Base-by-base conservation (phyloP, 1,140 invertebrate genomes). In the Bombus waltoni region DNA sequence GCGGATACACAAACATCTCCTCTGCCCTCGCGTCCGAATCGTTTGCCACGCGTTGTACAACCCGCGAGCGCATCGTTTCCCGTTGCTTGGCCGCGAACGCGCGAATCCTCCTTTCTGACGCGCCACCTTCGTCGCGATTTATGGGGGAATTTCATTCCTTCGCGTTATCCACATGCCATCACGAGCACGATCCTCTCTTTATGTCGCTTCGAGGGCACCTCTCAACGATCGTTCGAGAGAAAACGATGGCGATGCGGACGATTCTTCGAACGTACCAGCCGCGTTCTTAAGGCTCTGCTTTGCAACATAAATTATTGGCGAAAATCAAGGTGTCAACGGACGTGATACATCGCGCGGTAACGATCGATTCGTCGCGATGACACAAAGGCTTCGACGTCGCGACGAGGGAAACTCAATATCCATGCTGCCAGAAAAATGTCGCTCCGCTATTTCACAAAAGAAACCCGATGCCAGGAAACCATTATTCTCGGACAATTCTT, bases 1-100 rank as follows among this genome's bases (percentile, higher is more conserved):
- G 87, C 79, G 87, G 89, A 91, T 90, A 88, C 89, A 82, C 89
- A 86, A 90, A 90, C 89, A 88, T 90, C 81, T 84, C 78, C 62
- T 44, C 66, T 82, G 86, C 28, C 74, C 74, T 76, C 65, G 80
- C 65, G 66, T 18, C 80, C 72, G 86, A 86, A 89, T 88, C 88
- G 88, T 89, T 53, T 89, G 86, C 71, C 42, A 62, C 84, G 65
- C 62, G 57, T 13, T 53, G 47, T 53, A 53, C 22, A 53, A 53
- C 47, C 47, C 47, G 47, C 47, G 47, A 53, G 47, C 18, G 47
- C 47, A 3, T 81, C 57, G 76, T 88, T 86, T 78, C 68, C 83
- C 62, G 42, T 80, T 28, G 11, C 35, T 57, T 4, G 59, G n/a
- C 38, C 62, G 62, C 73, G 35, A 82, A 89, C 81, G 84, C 80